Evolutionary conservation across 2,888 invertebrate genomes (phyloP).

Genomic region (Loripinus fragilis): DNA sequence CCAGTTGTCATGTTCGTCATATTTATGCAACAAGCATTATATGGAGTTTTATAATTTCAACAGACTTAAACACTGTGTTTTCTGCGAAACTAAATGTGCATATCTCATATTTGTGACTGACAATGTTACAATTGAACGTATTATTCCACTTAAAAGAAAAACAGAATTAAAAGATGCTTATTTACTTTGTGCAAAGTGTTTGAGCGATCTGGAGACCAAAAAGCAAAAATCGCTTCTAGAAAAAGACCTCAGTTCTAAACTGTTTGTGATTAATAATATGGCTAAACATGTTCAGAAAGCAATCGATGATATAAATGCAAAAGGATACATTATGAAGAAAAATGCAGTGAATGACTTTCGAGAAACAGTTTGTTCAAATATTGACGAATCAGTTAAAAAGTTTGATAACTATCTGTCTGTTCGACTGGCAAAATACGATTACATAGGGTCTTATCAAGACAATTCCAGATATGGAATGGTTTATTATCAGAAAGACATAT

Average conservation of each 20-base stretch:
- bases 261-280: neutral
- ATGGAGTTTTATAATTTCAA: neutral
- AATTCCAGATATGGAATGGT: neutral
- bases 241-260: no score
- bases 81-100: neutral
- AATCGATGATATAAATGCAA: no score
- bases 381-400: no score
- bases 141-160: neutral
- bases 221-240: no score
- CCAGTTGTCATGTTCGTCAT: neutral
- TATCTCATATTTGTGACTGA: neutral
- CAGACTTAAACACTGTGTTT: neutral
- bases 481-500: neutral
- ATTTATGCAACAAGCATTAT: neutral
- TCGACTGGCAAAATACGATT: no score
- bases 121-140: neutral
- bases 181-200: neutral
- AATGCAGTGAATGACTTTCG: no score
- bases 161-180: neutral
- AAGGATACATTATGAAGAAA: no score
- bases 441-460: no score
- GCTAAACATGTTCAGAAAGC: neutral
- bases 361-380: no score
- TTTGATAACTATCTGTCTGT: no score
- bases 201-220: no score